These are phyloP conservation scores for Brachyrhaphis roseni DNA, from an alignment of 2,797 vertebrate genomes.

Conservation along the genomic window DNA sequence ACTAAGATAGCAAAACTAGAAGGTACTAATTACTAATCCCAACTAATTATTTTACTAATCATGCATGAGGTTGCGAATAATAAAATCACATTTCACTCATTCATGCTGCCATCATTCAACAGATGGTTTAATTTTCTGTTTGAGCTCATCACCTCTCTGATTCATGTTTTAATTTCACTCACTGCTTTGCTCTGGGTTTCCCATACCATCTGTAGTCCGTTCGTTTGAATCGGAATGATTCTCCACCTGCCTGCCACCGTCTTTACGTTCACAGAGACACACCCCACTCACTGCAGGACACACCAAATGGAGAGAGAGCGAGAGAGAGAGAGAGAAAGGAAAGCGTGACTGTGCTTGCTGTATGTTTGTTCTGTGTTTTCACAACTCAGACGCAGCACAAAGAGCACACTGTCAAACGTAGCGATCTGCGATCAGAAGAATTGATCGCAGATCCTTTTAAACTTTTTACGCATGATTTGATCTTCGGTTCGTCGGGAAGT, in stretches of 20 bases:
- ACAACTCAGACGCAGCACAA: conserved; percentile 78
- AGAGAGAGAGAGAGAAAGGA: conserved; percentile 63
- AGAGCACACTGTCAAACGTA: conserved; percentile 71
- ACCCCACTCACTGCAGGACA: conserved; percentile 53
- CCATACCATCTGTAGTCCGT: conserved; percentile 26
- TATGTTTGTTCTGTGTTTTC: conserved; percentile 79
- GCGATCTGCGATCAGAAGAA: conserved; percentile 34
- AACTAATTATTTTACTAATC: not conserved
- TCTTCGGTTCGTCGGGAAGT: conserved; percentile 65
- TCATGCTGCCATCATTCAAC: not conserved
- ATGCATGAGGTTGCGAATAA: conserved; percentile 5
- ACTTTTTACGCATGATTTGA: conserved; percentile 64
- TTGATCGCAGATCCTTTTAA: conserved; percentile 42
- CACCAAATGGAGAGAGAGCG: conserved; percentile 52
- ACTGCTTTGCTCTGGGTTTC: conserved; percentile 18
- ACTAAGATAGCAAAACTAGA: not conserved
- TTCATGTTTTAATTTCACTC: conserved; percentile 16
- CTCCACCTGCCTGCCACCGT: conserved; percentile 26
- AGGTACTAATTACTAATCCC: not conserved
- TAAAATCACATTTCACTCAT: conserved; percentile 2
- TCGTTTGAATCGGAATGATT: conserved; percentile 25
- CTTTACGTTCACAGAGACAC: conserved; percentile 40
- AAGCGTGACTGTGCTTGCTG: conserved; percentile 78
- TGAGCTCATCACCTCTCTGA: conserved; percentile 17
- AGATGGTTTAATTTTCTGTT: conserved; percentile 24